Percentiles rank a stretch among this genome's conserved stretches.
Conservation (phyloP, 2,888 invertebrate species). For the Erpobdella octoculata region DNA sequence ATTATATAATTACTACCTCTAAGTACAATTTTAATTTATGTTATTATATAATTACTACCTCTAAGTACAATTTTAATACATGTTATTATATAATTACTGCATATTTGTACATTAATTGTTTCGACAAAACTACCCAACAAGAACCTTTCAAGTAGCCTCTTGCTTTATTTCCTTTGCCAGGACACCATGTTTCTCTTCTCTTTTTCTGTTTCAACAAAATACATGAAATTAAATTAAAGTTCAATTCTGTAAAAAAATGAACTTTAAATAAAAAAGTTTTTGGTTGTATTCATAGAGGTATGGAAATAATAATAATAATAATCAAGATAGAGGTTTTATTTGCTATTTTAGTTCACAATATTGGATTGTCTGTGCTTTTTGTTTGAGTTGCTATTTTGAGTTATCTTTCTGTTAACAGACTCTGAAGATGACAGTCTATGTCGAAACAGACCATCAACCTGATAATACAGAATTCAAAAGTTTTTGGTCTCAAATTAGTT, state of each 20-base stretch:
- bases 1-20: not conserved
- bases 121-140: no score
- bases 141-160: no score
- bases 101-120: not conserved
- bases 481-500: no score
- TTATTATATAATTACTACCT: not conserved
- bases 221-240: not conserved
- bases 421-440: no score
- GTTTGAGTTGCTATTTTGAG: no score
- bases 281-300: not conserved
- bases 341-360: no score
- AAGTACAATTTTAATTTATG: not conserved
- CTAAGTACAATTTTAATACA: not conserved
- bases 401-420: no score
- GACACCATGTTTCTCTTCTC: conserved; percentile 44
- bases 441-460: no score
- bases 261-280: not conserved
- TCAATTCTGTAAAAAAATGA: not conserved
- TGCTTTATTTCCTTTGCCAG: conserved; percentile 36
- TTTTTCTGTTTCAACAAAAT: conserved; percentile 11
- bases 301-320: not conserved
- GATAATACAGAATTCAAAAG: no score
- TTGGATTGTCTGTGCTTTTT: no score
- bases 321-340: no score
- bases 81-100: not conserved